Conservation (phyloP, 1,140 invertebrate species). For the Ceratina japonica region DNA sequence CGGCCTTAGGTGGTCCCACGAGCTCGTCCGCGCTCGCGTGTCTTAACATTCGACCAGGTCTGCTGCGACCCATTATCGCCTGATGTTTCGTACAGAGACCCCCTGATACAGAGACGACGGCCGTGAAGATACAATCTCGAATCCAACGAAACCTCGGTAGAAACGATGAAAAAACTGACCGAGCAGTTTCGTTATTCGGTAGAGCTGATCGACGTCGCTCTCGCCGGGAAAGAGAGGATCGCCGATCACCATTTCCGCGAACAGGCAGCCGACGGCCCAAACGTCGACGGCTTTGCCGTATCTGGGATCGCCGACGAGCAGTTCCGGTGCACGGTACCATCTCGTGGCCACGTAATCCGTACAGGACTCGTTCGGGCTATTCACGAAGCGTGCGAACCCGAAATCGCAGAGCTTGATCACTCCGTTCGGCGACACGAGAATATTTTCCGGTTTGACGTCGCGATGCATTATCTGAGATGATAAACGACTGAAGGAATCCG, state of each 20-base stretch:
- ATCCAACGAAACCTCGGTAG: too few species aligned
- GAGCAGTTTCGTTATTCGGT: slow-evolving; percentile 87
- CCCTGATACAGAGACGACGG: slow-evolving; percentile 16
- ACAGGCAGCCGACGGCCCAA: slow-evolving; percentile 93
- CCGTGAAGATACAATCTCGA: too few species aligned
- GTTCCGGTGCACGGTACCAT: slow-evolving; percentile 93
- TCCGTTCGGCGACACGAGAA: slow-evolving; percentile 88
- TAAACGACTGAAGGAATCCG: neutral
- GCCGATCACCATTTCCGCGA: slow-evolving; percentile 92
- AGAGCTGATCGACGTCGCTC: slow-evolving; percentile 95
- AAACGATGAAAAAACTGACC: slow-evolving; percentile 77
- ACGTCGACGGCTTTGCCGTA: slow-evolving; percentile 90
- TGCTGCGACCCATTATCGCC: slow-evolving; percentile 48
- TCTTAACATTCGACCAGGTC: slow-evolving; percentile 53
- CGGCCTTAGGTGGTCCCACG: slow-evolving; percentile 6
- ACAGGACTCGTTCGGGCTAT: slow-evolving; percentile 84
- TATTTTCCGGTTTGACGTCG: slow-evolving; percentile 95
- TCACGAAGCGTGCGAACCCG: slow-evolving; percentile 88
- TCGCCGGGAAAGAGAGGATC: slow-evolving; percentile 93
- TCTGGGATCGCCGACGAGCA: slow-evolving; percentile 88
- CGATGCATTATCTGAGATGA: slow-evolving; percentile 89
- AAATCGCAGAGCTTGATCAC: slow-evolving; percentile 94
- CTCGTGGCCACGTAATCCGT: slow-evolving; percentile 91
- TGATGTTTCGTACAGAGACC: slow-evolving; percentile 68
- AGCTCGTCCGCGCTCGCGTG: slow-evolving; percentile 64